Evolutionary conservation across 2,113 vertebrate genomes (phyloP).

Genomic region (Festucalex cinctus): DNA sequence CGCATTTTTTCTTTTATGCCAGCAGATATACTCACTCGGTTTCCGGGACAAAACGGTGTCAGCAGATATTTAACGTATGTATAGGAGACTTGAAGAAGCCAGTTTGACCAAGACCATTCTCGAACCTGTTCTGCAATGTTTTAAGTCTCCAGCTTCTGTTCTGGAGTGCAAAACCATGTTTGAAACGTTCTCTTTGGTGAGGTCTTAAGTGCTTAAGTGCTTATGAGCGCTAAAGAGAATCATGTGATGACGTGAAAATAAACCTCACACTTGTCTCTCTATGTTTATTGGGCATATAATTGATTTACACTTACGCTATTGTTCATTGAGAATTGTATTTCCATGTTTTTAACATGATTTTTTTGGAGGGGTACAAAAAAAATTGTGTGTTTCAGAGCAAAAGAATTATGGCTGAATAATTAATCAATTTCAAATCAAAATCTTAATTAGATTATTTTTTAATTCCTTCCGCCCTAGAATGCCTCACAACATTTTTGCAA

Average conservation of each 20-base stretch:
- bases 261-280: neutral
- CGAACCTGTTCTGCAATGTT: neutral
- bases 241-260: slow-evolving; percentile 1
- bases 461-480: no score
- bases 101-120: neutral
- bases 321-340: neutral
- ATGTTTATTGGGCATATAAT: neutral
- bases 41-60: neutral
- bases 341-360: neutral
- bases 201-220: slow-evolving; percentile 3
- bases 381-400: neutral
- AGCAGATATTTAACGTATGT: neutral
- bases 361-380: neutral
- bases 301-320: neutral
- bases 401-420: neutral
- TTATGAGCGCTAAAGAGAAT: neutral
- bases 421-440: no score
- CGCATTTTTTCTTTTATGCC: neutral
- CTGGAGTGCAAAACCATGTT: neutral
- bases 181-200: neutral
- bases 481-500: no score
- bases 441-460: no score
- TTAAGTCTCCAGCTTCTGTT: neutral
- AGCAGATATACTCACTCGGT: neutral
- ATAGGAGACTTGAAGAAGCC: neutral